Conservation (phyloP, 1,140 invertebrate species). For the Venturia canescens region DNA sequence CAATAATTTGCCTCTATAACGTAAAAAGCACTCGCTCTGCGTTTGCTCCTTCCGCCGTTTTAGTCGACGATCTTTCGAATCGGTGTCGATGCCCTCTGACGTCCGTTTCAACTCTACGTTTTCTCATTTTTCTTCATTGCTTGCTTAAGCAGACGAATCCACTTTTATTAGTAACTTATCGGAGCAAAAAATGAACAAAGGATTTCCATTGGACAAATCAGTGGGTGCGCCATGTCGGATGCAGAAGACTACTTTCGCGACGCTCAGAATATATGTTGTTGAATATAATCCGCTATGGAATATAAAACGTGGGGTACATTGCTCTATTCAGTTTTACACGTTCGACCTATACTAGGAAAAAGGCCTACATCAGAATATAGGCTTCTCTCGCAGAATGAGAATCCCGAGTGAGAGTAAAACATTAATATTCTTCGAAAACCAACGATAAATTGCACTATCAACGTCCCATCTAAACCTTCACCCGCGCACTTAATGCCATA, state of each 20-base stretch:
- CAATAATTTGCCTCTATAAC: no score
- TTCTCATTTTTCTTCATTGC: no score
- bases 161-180: no score
- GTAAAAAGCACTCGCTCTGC: no score
- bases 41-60: no score
- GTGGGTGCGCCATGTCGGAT: no score
- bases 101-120: no score
- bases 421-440: constrained; percentile 11
- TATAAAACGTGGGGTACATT: not conserved
- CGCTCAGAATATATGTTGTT: not conserved
- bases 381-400: not conserved
- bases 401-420: not conserved
- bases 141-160: no score
- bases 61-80: no score
- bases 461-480: not conserved
- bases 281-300: not conserved
- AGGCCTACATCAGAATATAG: not conserved
- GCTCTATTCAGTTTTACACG: not conserved
- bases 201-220: no score
- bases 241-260: not conserved
- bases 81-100: no score
- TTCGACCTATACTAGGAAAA: not conserved
- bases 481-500: constrained; percentile 5
- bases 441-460: constrained; percentile 22
- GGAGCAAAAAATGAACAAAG: no score